Base-by-base conservation (phyloP, 1,140 invertebrate species). In the Probaryconus sp. region DNA sequence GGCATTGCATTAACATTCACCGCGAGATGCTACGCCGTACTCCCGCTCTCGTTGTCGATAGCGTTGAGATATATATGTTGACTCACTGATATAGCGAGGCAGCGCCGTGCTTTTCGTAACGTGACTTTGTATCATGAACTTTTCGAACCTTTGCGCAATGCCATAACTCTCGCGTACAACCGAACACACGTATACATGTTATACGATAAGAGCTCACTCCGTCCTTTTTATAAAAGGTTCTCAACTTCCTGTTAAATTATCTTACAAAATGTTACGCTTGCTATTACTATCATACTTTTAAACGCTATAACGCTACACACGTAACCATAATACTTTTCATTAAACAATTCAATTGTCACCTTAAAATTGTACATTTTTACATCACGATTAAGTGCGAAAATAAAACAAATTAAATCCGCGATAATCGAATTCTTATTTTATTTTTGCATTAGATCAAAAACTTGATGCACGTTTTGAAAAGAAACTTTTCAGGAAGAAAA, bases 121-220 rank as follows among this genome's bases (percentile, higher is more conserved):
- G 79, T 87, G 85, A 87, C 85, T 87, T 87, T 87, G 86, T 86
- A 87, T 87, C 86, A 87, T 87, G 86, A 87, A 87, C 85, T 87
- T 87, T 86, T 85, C 81, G 81, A 86, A 83, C 80, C 78, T 84
- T 84, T 85, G 81, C 83, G 83, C 81, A 86, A 85, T 78, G 47
- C 80, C 75, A 81, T 84, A 80, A 81, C 70, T 77, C 63, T 67
- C 58, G 58, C 72, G 58, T 20, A 55, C 64, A 40, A 7, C 50
- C 51, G 53, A 43, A 40, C 24, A 60, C 73, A 61, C 53, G 56
- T 18, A 47, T 53, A 69, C 38, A 56, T 35, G 24, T 68, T 55
- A 16, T 7, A 9, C 42, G 65, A 60, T 69, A 69, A 60, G 45
- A 60, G 53, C 53, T 33, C 43, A 38, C 9, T 48, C 20, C 20